These are phyloP conservation scores for Galleria mellonella DNA, from an alignment of 1,140 invertebrate genomes.

Conservation along the genomic window DNA sequence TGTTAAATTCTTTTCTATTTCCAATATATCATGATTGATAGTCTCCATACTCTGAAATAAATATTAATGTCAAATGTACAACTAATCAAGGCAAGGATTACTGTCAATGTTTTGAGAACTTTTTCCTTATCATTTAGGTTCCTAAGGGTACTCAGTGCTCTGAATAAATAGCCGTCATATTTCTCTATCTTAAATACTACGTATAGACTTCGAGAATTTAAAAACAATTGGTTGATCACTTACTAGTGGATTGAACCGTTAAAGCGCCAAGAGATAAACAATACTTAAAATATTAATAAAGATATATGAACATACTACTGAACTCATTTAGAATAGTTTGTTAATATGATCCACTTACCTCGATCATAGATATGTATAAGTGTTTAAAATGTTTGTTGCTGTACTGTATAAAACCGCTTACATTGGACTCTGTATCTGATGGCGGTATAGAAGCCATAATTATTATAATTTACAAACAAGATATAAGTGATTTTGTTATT, in stretches of 20 bases:
- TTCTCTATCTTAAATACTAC: no score
- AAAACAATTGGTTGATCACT: no score
- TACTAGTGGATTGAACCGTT: no score
- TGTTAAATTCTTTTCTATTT: slow-evolving; percentile 54
- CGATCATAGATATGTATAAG: slow-evolving; percentile 49
- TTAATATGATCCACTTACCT: slow-evolving; percentile 24
- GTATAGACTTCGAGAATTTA: no score
- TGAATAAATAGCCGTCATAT: no score
- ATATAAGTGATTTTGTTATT: no score
- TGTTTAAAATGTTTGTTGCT: slow-evolving; percentile 47
- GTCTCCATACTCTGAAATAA: slow-evolving; percentile 57
- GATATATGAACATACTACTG: neutral
- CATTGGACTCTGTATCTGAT: slow-evolving; percentile 61
- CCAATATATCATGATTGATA: slow-evolving; percentile 60
- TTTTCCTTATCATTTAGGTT: no score
- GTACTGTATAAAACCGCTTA: slow-evolving; percentile 56
- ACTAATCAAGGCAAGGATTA: no score
- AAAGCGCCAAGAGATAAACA: no score
- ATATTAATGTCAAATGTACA: slow-evolving; percentile 3
- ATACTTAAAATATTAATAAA: neutral
- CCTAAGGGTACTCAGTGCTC: no score
- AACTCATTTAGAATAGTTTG: no score
- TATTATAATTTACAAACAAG: neutral
- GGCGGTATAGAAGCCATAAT: slow-evolving; percentile 44
- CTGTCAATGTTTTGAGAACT: no score